These are phyloP conservation scores for Macropodus opercularis DNA, from an alignment of 2,797 vertebrate species.

Conservation along the genomic window DNA sequence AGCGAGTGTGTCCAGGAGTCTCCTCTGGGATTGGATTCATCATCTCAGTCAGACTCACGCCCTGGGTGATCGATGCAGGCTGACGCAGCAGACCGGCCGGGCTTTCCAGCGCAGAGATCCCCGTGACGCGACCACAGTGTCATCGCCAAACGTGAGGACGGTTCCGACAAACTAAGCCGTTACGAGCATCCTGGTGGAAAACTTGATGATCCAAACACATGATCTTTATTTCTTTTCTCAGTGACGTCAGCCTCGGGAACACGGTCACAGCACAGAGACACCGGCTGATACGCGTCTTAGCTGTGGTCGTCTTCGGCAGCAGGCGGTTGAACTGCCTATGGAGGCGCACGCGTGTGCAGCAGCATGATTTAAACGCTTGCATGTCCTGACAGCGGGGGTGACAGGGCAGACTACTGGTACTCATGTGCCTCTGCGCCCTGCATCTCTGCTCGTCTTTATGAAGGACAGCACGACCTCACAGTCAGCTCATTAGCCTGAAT, in stretches of 20 bases:
- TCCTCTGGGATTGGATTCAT: slow-evolving; percentile 13
- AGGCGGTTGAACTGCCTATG: too few species aligned
- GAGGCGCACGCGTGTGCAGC: too few species aligned
- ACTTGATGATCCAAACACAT: too few species aligned
- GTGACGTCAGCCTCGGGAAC: too few species aligned
- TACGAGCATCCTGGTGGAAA: too few species aligned
- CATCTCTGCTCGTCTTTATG: slow-evolving; percentile 41
- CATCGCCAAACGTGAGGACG: too few species aligned
- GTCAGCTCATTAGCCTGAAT: slow-evolving; percentile 34
- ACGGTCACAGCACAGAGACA: too few species aligned
- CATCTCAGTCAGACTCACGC: slow-evolving; percentile 14
- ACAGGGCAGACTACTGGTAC: slow-evolving; percentile 21
- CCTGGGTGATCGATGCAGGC: slow-evolving; percentile 35
- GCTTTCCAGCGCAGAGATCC: slow-evolving; percentile 32
- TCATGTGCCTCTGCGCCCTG: slow-evolving; percentile 17
- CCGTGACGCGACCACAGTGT: slow-evolving; percentile 37
- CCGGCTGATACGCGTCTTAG: too few species aligned
- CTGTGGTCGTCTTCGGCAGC: too few species aligned
- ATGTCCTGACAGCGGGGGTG: slow-evolving; percentile 35
- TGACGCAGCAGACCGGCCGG: slow-evolving; percentile 48
- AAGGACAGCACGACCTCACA: slow-evolving; percentile 62
- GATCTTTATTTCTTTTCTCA: too few species aligned
- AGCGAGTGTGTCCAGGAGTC: too few species aligned
- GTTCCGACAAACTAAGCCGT: too few species aligned
- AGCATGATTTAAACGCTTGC: slow-evolving; percentile 42